Percentiles rank a stretch among this genome's conserved stretches.
Evolutionary conservation across 2,113 vertebrate species (phyloP).

Genomic region (Chinchilla lanigera): DNA sequence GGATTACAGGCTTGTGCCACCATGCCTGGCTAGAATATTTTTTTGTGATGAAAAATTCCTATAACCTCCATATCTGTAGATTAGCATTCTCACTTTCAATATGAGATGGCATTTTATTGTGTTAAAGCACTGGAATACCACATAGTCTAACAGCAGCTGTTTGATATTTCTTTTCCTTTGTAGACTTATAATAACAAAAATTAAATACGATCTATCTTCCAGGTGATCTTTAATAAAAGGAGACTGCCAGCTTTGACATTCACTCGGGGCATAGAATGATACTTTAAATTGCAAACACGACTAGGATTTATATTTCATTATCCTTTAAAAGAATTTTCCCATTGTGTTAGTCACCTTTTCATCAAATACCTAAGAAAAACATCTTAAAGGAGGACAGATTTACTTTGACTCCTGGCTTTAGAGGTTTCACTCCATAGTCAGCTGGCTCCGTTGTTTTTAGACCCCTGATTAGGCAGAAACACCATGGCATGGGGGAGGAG

Average conservation of each 20-base stretch:
- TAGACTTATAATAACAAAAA: constrained; percentile 14
- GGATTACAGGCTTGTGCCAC: not conserved
- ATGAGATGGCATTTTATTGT: constrained; percentile 15
- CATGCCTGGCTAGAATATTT: not conserved
- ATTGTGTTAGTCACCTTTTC: not conserved
- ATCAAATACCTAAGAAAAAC: not conserved
- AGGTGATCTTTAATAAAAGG: constrained; percentile 54
- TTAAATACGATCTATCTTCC: constrained; percentile 27
- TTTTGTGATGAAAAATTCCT: constrained; percentile 1
- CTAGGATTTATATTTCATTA: constrained; percentile 35
- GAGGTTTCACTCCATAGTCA: not conserved
- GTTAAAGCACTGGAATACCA: not conserved
- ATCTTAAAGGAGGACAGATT: not conserved
- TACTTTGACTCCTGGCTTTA: not conserved
- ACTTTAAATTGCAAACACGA: constrained; percentile 26
- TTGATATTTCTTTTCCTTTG: constrained; percentile 32
- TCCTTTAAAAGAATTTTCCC: not conserved
- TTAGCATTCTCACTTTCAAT: constrained; percentile 43
- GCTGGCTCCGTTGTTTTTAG: not conserved
- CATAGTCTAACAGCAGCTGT: not conserved
- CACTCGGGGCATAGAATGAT: not conserved
- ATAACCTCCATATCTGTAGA: not conserved
- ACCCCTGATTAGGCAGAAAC: not conserved
- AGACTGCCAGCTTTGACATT: not conserved
- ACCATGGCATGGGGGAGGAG: not conserved